Percentiles rank a stretch among this genome's conserved stretches.
Evolutionary conservation across 2,113 vertebrate species (phyloP).

Genomic region (Lagenorhynchus albirostris): DNA sequence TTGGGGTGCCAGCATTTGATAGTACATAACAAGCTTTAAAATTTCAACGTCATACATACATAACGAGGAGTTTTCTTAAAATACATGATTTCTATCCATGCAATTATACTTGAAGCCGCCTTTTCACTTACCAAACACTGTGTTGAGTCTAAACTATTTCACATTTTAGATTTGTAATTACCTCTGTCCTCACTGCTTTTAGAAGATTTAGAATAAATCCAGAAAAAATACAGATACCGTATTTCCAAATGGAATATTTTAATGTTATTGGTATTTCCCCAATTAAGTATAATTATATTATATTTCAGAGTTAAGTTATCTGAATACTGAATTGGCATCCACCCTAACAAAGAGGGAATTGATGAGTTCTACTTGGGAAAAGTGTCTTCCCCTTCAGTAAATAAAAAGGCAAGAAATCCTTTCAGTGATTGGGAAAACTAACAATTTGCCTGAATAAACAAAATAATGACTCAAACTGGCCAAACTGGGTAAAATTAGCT

Average conservation of each 20-base stretch:
- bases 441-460: not conserved
- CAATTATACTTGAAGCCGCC: not conserved
- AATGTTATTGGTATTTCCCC: conserved; percentile 14
- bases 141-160: conserved; percentile 16
- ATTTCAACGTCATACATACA: not conserved
- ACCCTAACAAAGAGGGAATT: not conserved
- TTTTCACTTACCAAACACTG: conserved; percentile 30
- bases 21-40: not conserved
- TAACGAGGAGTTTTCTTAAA: not conserved
- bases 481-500: not conserved
- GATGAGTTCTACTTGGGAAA: conserved; percentile 20
- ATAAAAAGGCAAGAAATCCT: not conserved
- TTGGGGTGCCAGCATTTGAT: not conserved
- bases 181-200: conserved; percentile 30
- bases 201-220: conserved; percentile 42
- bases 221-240: not conserved
- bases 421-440: not conserved
- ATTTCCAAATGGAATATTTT: conserved; percentile 40
- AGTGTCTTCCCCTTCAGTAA: not conserved
- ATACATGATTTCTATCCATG: not conserved
- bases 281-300: not conserved
- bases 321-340: not conserved
- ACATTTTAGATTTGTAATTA: conserved; percentile 23
- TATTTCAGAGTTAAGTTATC: conserved; percentile 5
- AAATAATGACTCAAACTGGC: not conserved